These are phyloP conservation scores for Petaurus breviceps DNA, from an alignment of 2,113 vertebrate species.

Conservation along the genomic window DNA sequence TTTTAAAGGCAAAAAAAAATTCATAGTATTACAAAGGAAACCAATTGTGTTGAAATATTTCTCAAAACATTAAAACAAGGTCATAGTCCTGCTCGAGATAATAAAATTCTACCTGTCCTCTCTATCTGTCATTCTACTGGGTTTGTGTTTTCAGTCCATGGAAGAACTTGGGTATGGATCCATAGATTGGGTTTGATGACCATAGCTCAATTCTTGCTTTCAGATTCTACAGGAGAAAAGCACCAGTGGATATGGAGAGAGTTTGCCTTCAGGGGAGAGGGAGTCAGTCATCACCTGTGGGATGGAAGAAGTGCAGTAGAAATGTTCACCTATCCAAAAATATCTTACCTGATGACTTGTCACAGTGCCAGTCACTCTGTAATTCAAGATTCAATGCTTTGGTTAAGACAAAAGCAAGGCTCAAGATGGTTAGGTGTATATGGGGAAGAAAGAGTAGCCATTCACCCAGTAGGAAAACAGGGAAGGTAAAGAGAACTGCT, in stretches of 20 bases:
- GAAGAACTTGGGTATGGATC: not conserved
- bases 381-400: not conserved
- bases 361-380: not conserved
- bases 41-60: not conserved
- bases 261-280: not conserved
- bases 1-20: not conserved
- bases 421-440: not conserved
- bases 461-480: not conserved
- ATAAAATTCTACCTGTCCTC: not conserved
- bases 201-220: slow-evolving; percentile 35
- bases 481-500: not conserved
- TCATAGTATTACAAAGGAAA: not conserved
- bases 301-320: not conserved
- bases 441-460: not conserved
- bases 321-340: not conserved
- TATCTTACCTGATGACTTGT: not conserved
- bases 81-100: not conserved
- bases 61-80: not conserved
- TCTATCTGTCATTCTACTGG: slow-evolving; percentile 26
- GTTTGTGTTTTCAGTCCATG: slow-evolving; percentile 13
- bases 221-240: not conserved
- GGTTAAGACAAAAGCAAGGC: not conserved
- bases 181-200: not conserved
- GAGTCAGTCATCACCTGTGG: not conserved
- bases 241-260: not conserved